These are phyloP conservation scores for Blennius ocellaris DNA, from an alignment of 2,113 vertebrate genomes.

Conservation along the genomic window DNA sequence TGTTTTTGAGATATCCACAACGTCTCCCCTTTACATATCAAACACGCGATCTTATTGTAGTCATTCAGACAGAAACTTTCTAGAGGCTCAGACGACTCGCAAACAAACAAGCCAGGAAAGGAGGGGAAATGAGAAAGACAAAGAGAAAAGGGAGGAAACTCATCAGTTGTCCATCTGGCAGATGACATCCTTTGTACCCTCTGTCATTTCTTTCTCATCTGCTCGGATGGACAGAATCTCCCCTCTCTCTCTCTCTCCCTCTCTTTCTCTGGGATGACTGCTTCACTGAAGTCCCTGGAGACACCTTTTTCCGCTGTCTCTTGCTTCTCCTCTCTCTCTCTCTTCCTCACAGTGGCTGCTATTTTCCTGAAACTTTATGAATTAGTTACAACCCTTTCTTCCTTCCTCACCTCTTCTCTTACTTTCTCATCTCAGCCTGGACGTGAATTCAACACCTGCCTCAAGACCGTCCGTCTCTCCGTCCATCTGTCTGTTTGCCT, in stretches of 20 bases:
- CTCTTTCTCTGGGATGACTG: conserved; percentile 81
- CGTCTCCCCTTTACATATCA: conserved; percentile 63
- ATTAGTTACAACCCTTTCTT: conserved; percentile 85
- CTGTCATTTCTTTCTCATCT: conserved; percentile 85
- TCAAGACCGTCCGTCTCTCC: conserved; percentile 52
- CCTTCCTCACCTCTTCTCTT: conserved; percentile 60
- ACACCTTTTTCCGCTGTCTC: conserved; percentile 77
- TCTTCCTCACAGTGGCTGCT: conserved; percentile 71
- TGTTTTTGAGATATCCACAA: conserved; percentile 44
- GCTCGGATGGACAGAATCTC: conserved; percentile 83
- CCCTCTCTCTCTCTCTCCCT: conserved; percentile 61
- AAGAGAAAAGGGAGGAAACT: conserved; percentile 72
- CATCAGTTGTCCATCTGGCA: conserved; percentile 85
- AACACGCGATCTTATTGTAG: conserved; percentile 65
- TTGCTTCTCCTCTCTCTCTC: conserved; percentile 58
- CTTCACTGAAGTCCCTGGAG: conserved; percentile 83
- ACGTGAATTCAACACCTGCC: conserved; percentile 80
- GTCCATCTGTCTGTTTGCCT: conserved; percentile 51
- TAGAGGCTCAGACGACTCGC: conserved; percentile 70
- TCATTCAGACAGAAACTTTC: conserved; percentile 77
- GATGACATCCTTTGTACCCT: conserved; percentile 86
- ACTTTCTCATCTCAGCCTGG: conserved; percentile 77
- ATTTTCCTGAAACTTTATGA: conserved; percentile 86
- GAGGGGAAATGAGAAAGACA: conserved; percentile 60
- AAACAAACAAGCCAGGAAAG: conserved; percentile 80